phyloP scores from a whole-genome alignment of 2,113 vertebrate species.

The Tapirus terrestris region DNA sequence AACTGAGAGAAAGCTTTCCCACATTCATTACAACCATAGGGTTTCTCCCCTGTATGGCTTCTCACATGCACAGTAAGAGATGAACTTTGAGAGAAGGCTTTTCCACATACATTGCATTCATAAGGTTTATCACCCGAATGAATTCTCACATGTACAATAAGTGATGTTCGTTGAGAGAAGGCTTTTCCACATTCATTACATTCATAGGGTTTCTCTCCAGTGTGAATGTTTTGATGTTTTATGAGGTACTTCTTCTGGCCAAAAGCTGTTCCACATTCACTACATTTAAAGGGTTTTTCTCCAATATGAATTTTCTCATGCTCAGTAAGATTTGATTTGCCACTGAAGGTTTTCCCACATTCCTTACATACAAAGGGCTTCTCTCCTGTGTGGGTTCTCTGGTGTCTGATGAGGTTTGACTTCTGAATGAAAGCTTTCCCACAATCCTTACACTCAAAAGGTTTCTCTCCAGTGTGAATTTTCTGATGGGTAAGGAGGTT shows the following conservation, averaged over 20 bases:
- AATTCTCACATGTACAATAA: conserved; percentile 78
- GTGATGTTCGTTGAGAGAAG: conserved; percentile 78
- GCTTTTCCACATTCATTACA: conserved; percentile 81
- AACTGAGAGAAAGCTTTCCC: conserved; percentile 78
- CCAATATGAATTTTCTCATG: conserved; percentile 81
- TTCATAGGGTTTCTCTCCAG: conserved; percentile 79
- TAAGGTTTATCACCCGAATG: conserved; percentile 77
- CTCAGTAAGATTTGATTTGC: conserved; percentile 78
- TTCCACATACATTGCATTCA: conserved; percentile 80
- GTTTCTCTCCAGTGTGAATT: conserved; percentile 77
- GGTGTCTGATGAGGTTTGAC: conserved; percentile 81
- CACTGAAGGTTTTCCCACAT: conserved; percentile 79
- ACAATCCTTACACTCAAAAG: conserved; percentile 76
- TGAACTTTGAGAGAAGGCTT: conserved; percentile 80
- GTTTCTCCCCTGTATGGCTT: conserved; percentile 79
- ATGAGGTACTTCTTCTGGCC: conserved; percentile 80
- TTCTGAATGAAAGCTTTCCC: conserved; percentile 80
- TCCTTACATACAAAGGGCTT: conserved; percentile 80
- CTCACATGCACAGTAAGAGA: conserved; percentile 80
- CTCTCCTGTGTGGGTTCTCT: conserved; percentile 81
- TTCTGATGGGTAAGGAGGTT: conserved; percentile 77
- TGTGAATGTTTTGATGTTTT: conserved; percentile 81
- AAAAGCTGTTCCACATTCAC: conserved; percentile 80
- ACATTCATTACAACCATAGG: conserved; percentile 76
- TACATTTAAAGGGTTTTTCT: conserved; percentile 80